Evolutionary conservation across 1,140 invertebrate species (phyloP).

Genomic region (Micrasema longulum): DNA sequence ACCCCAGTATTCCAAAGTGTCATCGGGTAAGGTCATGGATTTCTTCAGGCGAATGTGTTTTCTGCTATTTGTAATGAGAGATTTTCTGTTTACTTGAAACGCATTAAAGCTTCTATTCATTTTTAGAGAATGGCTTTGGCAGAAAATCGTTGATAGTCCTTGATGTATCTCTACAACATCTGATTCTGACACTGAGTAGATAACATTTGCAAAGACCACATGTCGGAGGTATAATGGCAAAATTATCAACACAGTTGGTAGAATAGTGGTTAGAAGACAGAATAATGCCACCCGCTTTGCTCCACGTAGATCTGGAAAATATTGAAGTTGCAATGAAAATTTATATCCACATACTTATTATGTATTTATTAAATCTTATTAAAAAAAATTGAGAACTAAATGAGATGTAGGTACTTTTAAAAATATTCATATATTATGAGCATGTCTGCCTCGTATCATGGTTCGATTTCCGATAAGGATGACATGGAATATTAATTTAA

Average conservation of each 20-base stretch:
- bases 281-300: constrained; percentile 79
- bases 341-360: too few relatives aligned
- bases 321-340: neutral
- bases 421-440: too few relatives aligned
- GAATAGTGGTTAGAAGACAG: constrained; percentile 77
- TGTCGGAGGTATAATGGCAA: constrained; percentile 81
- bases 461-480: too few relatives aligned
- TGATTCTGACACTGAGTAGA: constrained; percentile 81
- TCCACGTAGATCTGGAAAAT: constrained; percentile 80
- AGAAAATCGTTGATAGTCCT: constrained; percentile 83
- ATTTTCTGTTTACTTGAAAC: constrained; percentile 79
- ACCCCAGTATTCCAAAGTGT: constrained; percentile 90
- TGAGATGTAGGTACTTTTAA: neutral
- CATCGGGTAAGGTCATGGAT: constrained; percentile 84
- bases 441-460: too few relatives aligned
- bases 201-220: constrained; percentile 78
- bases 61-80: constrained; percentile 74
- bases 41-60: constrained; percentile 84
- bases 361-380: too few relatives aligned
- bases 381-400: too few relatives aligned
- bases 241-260: constrained; percentile 79
- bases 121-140: constrained; percentile 78
- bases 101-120: constrained; percentile 87
- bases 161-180: constrained; percentile 83
- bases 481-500: too few relatives aligned